Percentiles rank a stretch among this genome's conserved stretches.
Evolutionary conservation across 1,140 invertebrate genomes (phyloP).

Genomic region (Calycopis cecrops): DNA sequence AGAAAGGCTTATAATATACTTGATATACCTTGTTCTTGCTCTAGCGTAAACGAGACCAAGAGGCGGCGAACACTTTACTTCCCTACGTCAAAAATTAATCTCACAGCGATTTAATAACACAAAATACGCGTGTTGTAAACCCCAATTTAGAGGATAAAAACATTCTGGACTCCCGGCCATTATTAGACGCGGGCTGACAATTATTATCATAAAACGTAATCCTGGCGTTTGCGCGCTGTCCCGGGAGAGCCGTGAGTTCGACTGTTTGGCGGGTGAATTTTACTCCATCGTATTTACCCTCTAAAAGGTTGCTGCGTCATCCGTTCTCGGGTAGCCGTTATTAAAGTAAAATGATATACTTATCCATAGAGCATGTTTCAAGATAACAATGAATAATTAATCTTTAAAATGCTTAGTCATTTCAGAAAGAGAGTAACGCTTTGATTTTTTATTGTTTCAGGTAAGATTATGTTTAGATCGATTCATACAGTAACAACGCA

Average conservation of each 20-base stretch:
- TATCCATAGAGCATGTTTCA: neutral
- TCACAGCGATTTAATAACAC: slow-evolving; percentile 5
- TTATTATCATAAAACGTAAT: slow-evolving; percentile 66
- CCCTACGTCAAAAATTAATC: neutral
- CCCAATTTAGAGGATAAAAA: slow-evolving; percentile 13
- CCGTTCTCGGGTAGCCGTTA: slow-evolving; percentile 2
- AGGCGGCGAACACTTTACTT: neutral
- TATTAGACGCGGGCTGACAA: slow-evolving; percentile 40
- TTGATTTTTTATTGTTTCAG: neutral
- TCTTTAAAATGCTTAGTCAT: slow-evolving; percentile 1
- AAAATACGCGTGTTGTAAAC: slow-evolving; percentile 6
- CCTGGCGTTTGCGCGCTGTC: slow-evolving; percentile 44
- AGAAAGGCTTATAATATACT: too few species aligned
- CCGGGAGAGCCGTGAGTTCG: slow-evolving; percentile 50
- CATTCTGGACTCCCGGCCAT: slow-evolving; percentile 12
- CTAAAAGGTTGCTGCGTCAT: slow-evolving; percentile 12
- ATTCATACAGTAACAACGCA: neutral
- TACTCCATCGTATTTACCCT: slow-evolving; percentile 4
- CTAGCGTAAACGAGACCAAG: too few species aligned
- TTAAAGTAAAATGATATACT: slow-evolving; percentile 10
- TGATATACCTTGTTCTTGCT: too few species aligned
- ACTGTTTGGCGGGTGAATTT: slow-evolving; percentile 21
- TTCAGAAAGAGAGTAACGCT: neutral
- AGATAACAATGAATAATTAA: slow-evolving; percentile 12
- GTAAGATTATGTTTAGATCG: neutral